Evolutionary conservation across 64 coral and sea anemone species (phyloP), one percentile per base, ranked within the genome.

Genomic region (Actinia tenebrosa): DNA sequence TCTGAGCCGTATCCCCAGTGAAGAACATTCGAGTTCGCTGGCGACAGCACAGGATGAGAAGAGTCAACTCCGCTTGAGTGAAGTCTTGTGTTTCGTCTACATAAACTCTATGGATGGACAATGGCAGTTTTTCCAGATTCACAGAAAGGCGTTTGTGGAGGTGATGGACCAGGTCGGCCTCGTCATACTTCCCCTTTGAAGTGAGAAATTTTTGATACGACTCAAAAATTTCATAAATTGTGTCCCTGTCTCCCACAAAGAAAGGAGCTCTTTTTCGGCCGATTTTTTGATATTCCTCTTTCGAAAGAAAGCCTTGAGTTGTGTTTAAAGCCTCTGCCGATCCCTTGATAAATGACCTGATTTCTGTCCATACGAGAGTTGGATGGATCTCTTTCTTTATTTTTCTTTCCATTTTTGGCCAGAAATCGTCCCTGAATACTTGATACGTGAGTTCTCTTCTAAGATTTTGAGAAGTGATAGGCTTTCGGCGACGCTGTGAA

Each of bases 21-120:
- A 98, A 98, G 42, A 98, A 98, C 60, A 98, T 87, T 42, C 87
- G 68, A 77, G 95, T 95, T 15, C 90, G 93, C 86, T 87, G 46
- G 19, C 93, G 87, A 60, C 90, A 95, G 47, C 92, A 98, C 44
- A 90, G 87, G 22, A 98, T 98, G 5, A 98, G 82, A 19, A 98
- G 83, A 19, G 89, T 92, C 53, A 98, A 68, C 78, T 98, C 96
- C 16, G 96, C 90, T 66, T 98, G 96, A 37, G 96, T 98, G 60
- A 98, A 98, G 58, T 98, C 96, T 89, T 98, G 96, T 11, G 96
- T 98, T 86, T 98, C 96, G 25, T 98, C 96, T 6, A 98, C 96
- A 71, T 95, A 98, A 64, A 95, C 53, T 4, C 89, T 87, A 60
- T 98, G 95, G 50, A 98, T 71, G 18, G 95, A 98, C 95, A 92